Conservation (phyloP, 2,113 vertebrate species). For the Stigmatopora nigra region DNA sequence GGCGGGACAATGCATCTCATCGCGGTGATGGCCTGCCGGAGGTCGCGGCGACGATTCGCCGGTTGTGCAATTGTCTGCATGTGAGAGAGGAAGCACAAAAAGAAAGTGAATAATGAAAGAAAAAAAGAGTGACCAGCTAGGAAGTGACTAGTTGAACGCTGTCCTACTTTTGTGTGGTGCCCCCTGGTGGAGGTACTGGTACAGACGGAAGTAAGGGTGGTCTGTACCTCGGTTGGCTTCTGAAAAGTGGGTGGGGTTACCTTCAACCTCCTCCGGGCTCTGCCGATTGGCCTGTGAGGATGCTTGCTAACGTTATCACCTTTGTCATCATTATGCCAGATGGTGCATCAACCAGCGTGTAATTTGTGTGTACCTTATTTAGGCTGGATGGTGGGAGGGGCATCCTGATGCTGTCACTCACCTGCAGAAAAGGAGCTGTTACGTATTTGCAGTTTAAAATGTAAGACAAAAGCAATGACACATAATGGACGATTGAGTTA, state of each 20-base stretch:
- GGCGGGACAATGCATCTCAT: slow-evolving; percentile 70
- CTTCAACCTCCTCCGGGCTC: slow-evolving; percentile 77
- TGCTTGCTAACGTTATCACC: not conserved
- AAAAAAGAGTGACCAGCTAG: not conserved
- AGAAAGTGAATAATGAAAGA: too few species aligned
- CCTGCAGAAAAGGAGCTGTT: not conserved
- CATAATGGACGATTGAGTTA: not conserved
- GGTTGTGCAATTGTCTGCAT: slow-evolving; percentile 64
- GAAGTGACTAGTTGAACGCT: slow-evolving; percentile 37
- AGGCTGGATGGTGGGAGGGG: slow-evolving; percentile 33
- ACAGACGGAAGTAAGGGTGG: slow-evolving; percentile 63
- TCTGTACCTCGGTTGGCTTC: slow-evolving; percentile 86
- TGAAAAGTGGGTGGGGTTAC: slow-evolving; percentile 79
- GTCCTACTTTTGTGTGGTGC: slow-evolving; percentile 31
- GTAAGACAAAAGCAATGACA: not conserved
- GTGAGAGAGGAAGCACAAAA: not conserved
- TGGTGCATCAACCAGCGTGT: not conserved
- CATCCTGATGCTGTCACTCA: slow-evolving; percentile 6
- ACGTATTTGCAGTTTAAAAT: not conserved
- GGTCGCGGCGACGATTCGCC: slow-evolving; percentile 78
- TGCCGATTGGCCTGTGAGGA: slow-evolving; percentile 77
- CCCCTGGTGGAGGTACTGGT: slow-evolving; percentile 62
- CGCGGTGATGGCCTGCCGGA: slow-evolving; percentile 58
- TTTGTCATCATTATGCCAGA: not conserved
- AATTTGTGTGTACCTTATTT: slow-evolving; percentile 47